These are phyloP conservation scores for Drosophila nr. perissopoda DNA, from an alignment of 2,888 invertebrate species.

Conservation along the genomic window DNA sequence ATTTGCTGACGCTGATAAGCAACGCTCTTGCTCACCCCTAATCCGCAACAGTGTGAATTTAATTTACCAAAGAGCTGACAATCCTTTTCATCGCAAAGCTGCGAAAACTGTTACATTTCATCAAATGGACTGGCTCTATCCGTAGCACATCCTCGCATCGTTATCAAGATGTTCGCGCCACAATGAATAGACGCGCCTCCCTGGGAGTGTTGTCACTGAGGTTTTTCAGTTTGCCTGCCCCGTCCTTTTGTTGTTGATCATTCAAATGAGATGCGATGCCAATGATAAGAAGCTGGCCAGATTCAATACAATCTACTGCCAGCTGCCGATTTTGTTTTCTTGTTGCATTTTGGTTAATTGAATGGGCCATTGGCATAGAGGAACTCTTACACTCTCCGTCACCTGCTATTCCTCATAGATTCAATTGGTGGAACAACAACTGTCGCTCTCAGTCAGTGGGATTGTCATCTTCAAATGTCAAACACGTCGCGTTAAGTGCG, in stretches of 20 bases:
- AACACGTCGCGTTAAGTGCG: conserved; percentile 77
- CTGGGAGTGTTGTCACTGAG: conserved; percentile 30
- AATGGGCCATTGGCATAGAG: conserved; percentile 21
- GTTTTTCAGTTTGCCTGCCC: conserved; percentile 5
- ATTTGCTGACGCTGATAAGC: conserved; percentile 59
- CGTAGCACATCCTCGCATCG: conserved; percentile 4
- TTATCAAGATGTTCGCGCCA: conserved; percentile 79
- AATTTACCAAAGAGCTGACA: conserved; percentile 76
- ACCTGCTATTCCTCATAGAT: conserved; percentile 25
- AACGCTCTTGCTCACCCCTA: conserved; percentile 56
- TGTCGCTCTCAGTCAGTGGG: conserved; percentile 42
- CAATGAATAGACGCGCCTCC: conserved; percentile 40
- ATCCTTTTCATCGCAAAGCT: conserved; percentile 55
- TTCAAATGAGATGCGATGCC: conserved; percentile 55
- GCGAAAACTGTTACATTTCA: conserved; percentile 55
- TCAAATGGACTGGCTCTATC: not conserved
- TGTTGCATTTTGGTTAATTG: conserved; percentile 39
- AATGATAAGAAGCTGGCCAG: conserved; percentile 37
- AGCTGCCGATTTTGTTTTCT: conserved; percentile 54
- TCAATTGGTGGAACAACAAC: conserved; percentile 4
- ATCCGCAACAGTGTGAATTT: conserved; percentile 75
- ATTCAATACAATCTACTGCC: conserved; percentile 29
- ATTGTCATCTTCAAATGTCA: conserved; percentile 79
- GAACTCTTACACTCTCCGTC: conserved; percentile 11
- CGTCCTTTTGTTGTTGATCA: conserved; percentile 46